phyloP scores from a whole-genome alignment of 2,888 invertebrate genomes.

The Meiosimyza decipiens region DNA sequence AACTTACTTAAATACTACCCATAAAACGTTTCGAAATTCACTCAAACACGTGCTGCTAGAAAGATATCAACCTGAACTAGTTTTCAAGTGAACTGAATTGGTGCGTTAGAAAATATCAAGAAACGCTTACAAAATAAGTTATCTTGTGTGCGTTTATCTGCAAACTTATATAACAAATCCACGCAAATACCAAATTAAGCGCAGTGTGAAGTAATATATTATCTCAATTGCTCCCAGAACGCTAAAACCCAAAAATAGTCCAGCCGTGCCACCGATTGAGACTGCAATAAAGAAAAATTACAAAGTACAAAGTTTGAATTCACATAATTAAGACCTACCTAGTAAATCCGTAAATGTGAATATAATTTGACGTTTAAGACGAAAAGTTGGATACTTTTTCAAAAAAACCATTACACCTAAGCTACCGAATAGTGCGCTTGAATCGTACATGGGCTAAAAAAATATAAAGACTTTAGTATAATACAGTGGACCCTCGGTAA shows the following conservation, averaged over 20 bases:
- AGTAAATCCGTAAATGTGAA: constrained; percentile 64
- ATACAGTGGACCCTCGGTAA: too few relatives aligned
- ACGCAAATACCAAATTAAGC: constrained; percentile 72
- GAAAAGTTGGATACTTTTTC: constrained; percentile 42
- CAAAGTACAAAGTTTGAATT: neutral
- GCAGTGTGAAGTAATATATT: constrained; percentile 77
- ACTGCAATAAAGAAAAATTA: constrained; percentile 68
- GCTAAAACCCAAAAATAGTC: constrained; percentile 81
- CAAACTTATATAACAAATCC: constrained; percentile 47
- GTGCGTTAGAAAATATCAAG: neutral
- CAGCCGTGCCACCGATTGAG: constrained; percentile 81
- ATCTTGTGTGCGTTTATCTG: too few relatives aligned
- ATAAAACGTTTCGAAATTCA: too few relatives aligned
- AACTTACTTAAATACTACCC: too few relatives aligned
- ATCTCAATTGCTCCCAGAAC: constrained; percentile 81
- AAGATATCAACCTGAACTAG: too few relatives aligned
- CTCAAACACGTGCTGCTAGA: too few relatives aligned
- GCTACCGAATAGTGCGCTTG: constrained; percentile 55
- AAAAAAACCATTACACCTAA: constrained; percentile 48
- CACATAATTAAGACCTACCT: constrained; percentile 48
- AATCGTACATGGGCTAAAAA: constrained; percentile 48
- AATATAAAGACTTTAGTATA: neutral
- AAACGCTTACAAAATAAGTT: neutral
- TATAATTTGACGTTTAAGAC: constrained; percentile 60
- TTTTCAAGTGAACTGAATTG: too few relatives aligned